Evolutionary conservation across 2,888 invertebrate species (phyloP).

Genomic region (Drosophila affinis): DNA sequence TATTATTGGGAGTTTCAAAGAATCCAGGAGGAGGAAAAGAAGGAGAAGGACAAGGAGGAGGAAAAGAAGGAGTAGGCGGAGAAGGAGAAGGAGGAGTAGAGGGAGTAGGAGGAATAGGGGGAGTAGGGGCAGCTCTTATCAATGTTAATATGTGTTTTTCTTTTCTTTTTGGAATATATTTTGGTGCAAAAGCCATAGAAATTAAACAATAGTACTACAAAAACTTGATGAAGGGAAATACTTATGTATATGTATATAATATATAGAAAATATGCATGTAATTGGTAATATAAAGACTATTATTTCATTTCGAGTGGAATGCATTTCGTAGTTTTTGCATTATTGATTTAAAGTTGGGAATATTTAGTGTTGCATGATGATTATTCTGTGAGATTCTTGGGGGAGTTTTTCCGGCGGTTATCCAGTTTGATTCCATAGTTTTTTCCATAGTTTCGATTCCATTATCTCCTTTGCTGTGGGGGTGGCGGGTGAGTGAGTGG

Average conservation of each 20-base stretch:
- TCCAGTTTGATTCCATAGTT: background rate
- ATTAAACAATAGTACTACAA: slow-evolving; percentile 21
- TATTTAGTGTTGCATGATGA: background rate
- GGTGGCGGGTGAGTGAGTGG: no score
- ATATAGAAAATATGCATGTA: no score
- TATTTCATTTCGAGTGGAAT: background rate
- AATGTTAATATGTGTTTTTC: slow-evolving; percentile 2
- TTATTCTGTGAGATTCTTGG: background rate
- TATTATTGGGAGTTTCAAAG: slow-evolving; percentile 34
- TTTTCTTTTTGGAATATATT: slow-evolving; percentile 11
- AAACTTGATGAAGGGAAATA: background rate
- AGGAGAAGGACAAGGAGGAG: no score
- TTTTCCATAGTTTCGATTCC: background rate
- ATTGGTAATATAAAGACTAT: background rate
- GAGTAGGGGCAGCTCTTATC: slow-evolving; percentile 1
- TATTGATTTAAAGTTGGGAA: background rate
- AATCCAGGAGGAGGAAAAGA: background rate
- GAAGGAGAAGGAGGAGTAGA: no score
- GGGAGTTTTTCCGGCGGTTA: no score
- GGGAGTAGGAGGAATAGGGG: background rate
- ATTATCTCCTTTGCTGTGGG: background rate
- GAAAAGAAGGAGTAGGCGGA: no score
- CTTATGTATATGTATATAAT: no score
- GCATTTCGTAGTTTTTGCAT: background rate
- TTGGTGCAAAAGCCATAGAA: slow-evolving; percentile 40